A percentile compares a stretch with the other conserved stretches of the same genome.
phyloP scores from a whole-genome alignment of 1,140 invertebrate genomes.

The Drosophila burlai region DNA sequence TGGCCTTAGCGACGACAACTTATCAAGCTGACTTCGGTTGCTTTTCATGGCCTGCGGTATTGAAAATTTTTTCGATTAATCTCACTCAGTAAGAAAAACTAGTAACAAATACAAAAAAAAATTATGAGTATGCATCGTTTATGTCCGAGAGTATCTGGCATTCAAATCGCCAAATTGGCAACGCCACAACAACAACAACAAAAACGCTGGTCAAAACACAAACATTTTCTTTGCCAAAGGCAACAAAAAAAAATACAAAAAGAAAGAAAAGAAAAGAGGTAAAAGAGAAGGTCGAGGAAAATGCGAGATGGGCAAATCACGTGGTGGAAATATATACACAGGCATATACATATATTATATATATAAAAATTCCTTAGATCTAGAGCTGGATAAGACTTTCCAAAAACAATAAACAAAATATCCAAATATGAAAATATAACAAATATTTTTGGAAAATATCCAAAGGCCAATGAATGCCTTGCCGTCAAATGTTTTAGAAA shows the following conservation, averaged over 20 bases:
- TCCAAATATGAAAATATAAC: conserved; percentile 1
- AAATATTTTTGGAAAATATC: conserved; percentile 22
- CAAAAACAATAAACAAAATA: conserved; percentile 28
- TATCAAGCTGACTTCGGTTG: conserved; percentile 53
- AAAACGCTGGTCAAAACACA: conserved; percentile 26
- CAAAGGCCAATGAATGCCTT: not conserved
- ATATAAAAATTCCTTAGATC: conserved; percentile 28
- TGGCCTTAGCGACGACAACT: conserved; percentile 50
- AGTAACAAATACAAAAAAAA: conserved; percentile 6
- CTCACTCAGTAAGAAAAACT: conserved; percentile 37
- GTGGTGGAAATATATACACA: conserved; percentile 2
- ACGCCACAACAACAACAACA: conserved; percentile 14
- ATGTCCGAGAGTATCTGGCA: conserved; percentile 66
- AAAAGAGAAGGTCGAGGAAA: conserved; percentile 54
- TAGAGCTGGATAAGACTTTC: conserved; percentile 21
- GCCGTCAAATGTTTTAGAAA: not conserved
- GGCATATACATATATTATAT: not conserved
- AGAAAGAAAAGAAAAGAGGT: conserved; percentile 8
- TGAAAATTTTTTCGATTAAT: conserved; percentile 62
- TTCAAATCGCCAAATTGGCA: conserved; percentile 72
- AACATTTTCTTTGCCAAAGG: conserved; percentile 54
- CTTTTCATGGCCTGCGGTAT: conserved; percentile 53
- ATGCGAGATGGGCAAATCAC: conserved; percentile 29
- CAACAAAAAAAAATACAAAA: not conserved
- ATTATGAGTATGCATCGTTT: conserved; percentile 61